phyloP scores from a whole-genome alignment of 2,888 invertebrate genomes.

The Caenorhabditis sp. region DNA sequence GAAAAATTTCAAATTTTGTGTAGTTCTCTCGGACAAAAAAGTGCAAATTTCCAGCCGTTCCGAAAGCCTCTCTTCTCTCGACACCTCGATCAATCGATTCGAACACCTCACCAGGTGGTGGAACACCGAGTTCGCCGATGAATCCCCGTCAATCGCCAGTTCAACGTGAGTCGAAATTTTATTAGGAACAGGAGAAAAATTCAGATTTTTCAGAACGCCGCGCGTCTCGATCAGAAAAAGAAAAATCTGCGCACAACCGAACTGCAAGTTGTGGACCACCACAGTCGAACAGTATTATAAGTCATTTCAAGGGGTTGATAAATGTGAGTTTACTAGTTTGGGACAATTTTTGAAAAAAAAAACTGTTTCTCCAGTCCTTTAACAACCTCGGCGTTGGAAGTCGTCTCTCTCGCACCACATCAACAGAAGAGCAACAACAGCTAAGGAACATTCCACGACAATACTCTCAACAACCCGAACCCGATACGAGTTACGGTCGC shows the following conservation, averaged over 20 bases:
- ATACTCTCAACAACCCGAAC: conserved; percentile 1
- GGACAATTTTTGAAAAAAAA: no score
- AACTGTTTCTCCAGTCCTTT: conserved; percentile 56
- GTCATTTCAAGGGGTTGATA: conserved; percentile 67
- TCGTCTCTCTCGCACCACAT: conserved; percentile 52
- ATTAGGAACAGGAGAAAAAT: no score
- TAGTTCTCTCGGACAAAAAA: no score
- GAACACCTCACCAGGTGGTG: conserved; percentile 36
- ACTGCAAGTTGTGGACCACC: conserved; percentile 55
- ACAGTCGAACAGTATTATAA: conserved; percentile 49
- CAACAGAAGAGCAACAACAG: conserved; percentile 45
- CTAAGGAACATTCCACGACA: neutral
- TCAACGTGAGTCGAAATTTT: conserved; percentile 32
- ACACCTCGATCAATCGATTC: conserved; percentile 44
- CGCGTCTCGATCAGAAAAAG: conserved; percentile 49
- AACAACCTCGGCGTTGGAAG: conserved; percentile 55
- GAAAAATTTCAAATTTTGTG: no score
- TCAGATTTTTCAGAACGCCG: conserved; percentile 30
- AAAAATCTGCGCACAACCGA: conserved; percentile 46
- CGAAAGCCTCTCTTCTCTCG: conserved; percentile 37
- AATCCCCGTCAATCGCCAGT: conserved; percentile 34
- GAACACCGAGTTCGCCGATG: conserved; percentile 35
- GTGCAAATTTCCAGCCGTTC: conserved; percentile 21
- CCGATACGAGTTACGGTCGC: conserved; percentile 26
- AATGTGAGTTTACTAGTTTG: conserved; percentile 47